Conservation (phyloP, 1,140 invertebrate species). For the Sitophilus oryzae region DNA sequence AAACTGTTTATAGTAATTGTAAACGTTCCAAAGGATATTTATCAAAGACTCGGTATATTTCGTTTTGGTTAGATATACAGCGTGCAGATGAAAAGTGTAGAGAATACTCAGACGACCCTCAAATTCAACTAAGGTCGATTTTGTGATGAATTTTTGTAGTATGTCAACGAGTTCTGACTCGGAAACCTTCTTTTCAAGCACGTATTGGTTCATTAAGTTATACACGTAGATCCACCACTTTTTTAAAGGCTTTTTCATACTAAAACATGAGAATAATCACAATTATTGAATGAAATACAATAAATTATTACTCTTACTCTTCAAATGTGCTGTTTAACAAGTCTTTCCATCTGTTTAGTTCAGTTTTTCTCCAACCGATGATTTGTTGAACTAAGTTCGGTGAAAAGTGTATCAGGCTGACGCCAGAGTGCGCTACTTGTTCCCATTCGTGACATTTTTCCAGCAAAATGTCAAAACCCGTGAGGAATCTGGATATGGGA, state of each 20-base stretch:
- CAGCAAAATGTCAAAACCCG: conserved; percentile 83
- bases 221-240: conserved; percentile 92
- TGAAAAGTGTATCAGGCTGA: conserved; percentile 70
- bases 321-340: conserved; percentile 60
- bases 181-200: conserved; percentile 32
- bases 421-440: conserved; percentile 77
- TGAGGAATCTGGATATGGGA: conserved; percentile 81
- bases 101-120: conserved; percentile 71
- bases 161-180: conserved; percentile 47
- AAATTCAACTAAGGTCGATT: conserved; percentile 79
- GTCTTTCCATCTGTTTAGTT: conserved; percentile 81
- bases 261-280: no score
- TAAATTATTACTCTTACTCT: no score
- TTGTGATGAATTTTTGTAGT: conserved; percentile 79
- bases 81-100: conserved; percentile 70
- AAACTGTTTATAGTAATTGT: conserved; percentile 83
- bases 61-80: conserved; percentile 49
- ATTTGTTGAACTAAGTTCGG: conserved; percentile 71
- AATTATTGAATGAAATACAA: no score
- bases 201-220: conserved; percentile 46
- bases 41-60: conserved; percentile 51
- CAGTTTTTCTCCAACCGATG: conserved; percentile 85
- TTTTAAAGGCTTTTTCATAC: conserved; percentile 56
- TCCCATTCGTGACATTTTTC: conserved; percentile 87
- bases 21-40: conserved; percentile 76